Evolutionary conservation across 2,888 invertebrate genomes (phyloP).

Genomic region (Eurytoma adleriae): DNA sequence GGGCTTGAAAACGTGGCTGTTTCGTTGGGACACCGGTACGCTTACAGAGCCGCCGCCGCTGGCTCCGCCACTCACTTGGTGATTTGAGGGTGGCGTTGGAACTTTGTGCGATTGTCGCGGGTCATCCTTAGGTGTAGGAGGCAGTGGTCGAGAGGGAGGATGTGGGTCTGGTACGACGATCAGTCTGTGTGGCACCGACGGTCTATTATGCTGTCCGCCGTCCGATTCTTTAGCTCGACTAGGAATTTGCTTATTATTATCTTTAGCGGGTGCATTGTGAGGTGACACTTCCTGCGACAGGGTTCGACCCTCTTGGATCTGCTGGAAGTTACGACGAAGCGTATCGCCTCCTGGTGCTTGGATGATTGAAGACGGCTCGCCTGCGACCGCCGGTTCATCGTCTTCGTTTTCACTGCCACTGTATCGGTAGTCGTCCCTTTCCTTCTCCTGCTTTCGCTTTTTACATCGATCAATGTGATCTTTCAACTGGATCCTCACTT

Average conservation of each 20-base stretch:
- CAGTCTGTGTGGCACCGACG: conserved; percentile 92
- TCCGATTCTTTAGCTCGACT: conserved; percentile 74
- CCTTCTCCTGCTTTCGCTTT: conserved; percentile 94
- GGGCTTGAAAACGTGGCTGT: conserved; percentile 91
- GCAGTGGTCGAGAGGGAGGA: conserved; percentile 88
- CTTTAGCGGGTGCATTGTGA: conserved; percentile 62
- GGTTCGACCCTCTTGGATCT: conserved; percentile 91
- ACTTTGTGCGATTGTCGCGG: conserved; percentile 74
- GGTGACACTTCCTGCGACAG: conserved; percentile 78
- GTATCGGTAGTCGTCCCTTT: conserved; percentile 81
- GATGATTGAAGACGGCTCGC: conserved; percentile 96
- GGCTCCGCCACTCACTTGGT: conserved; percentile 70
- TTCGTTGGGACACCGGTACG: conserved; percentile 84
- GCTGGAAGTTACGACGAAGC: conserved; percentile 97
- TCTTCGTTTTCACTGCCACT: conserved; percentile 99
- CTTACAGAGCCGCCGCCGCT: conserved; percentile 69
- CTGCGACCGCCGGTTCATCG: conserved; percentile 92
- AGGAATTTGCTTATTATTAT: conserved; percentile 66
- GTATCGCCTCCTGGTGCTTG: conserved; percentile 95
- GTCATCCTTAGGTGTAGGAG: conserved; percentile 87
- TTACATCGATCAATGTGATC: conserved; percentile 99
- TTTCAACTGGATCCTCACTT: conserved; percentile 98
- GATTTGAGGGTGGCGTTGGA: conserved; percentile 74
- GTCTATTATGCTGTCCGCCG: conserved; percentile 88
- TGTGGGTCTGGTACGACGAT: conserved; percentile 94